Evolutionary conservation across 2,797 vertebrate species (phyloP).

Genomic region (Oreochromis grahami): DNA sequence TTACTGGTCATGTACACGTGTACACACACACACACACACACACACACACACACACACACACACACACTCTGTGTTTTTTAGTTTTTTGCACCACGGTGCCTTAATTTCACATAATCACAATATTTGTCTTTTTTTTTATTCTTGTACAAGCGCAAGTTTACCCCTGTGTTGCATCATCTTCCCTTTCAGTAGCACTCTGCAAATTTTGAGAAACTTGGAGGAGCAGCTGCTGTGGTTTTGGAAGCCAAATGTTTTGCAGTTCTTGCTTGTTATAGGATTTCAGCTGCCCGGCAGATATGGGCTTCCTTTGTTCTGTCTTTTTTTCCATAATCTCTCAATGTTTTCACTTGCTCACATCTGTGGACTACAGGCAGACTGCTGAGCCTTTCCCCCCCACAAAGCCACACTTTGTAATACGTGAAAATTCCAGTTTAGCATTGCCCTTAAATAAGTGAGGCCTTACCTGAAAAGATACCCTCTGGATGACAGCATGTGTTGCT

Average conservation of each 20-base stretch:
- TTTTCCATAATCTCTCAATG: not conserved
- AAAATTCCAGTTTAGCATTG: not conserved
- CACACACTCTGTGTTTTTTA: not conserved
- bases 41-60: not conserved
- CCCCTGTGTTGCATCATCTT: not conserved
- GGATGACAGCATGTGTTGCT: not conserved
- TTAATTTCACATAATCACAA: not conserved
- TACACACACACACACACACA: no score
- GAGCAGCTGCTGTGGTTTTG: not conserved
- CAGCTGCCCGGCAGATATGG: not conserved
- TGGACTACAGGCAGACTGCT: not conserved
- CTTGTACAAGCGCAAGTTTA: not conserved
- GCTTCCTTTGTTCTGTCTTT: not conserved
- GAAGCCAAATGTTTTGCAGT: not conserved
- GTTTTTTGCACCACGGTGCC: no score
- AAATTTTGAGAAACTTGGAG: not conserved
- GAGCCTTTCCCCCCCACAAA: not conserved
- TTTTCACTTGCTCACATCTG: not conserved
- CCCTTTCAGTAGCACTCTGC: not conserved
- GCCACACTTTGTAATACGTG: not conserved
- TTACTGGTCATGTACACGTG: no score
- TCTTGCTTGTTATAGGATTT: not conserved
- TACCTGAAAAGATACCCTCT: not conserved
- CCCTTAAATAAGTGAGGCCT: not conserved
- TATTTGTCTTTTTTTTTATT: not conserved